These are phyloP conservation scores for Anas platyrhynchos DNA, from an alignment of 2,113 vertebrate genomes.

Conservation along the genomic window DNA sequence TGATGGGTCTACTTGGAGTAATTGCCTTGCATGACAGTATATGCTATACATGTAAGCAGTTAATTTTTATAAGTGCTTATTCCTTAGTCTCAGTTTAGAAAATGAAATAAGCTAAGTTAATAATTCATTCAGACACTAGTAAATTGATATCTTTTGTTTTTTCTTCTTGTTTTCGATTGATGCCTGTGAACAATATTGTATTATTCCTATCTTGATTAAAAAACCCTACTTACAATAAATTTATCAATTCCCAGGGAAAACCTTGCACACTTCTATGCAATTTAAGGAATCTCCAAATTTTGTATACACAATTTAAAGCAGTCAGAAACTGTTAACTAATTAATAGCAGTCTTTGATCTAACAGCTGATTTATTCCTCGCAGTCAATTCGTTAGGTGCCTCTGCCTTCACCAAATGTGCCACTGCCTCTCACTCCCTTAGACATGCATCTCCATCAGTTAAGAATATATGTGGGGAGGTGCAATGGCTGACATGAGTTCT, in stretches of 20 bases:
- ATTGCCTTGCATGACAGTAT: neutral
- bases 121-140: neutral
- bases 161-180: neutral
- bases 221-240: neutral
- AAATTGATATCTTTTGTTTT: neutral
- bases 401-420: neutral
- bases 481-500: neutral
- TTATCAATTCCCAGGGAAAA: neutral
- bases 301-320: neutral
- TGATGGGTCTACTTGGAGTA: neutral
- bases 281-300: neutral
- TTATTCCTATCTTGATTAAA: neutral
- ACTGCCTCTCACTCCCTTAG: neutral
- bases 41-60: neutral
- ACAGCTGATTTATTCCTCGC: neutral
- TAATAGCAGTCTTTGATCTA: neutral
- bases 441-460: neutral
- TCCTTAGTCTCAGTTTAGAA: neutral
- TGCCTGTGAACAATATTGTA: neutral
- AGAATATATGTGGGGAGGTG: neutral
- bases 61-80: constrained; percentile 40
- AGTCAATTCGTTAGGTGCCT: neutral
- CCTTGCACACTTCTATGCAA: neutral
- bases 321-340: neutral
- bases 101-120: neutral